Evolutionary conservation across 2,113 vertebrate species (phyloP), one percentile per base, ranked within the genome.

Genomic region (Lophochroa leadbeateri): DNA sequence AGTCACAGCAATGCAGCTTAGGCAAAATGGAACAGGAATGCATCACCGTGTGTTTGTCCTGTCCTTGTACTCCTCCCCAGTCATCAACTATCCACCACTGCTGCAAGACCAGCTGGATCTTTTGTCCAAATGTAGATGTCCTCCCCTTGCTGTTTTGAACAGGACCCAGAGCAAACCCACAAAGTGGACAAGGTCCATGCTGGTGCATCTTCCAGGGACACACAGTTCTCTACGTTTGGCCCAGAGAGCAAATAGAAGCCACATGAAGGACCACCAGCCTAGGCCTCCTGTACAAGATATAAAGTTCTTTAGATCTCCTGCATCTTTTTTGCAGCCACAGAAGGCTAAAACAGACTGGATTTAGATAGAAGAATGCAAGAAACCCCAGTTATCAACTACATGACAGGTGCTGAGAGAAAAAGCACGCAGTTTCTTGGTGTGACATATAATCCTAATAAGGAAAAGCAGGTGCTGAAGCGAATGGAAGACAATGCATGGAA

Each of bases 1-100:
- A n/a, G 17, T 39, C 35, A 31, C 4, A 2, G 33, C 37, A 60
- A 4, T 0, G 4, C 9, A 33, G 16, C 58, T 84, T 0, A 0
- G 14, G n/a, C 20, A 43, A 33, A 33, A 2, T 43, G 7, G 24
- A 46, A 53, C 9, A 31, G 18, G 63, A 86, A 75, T 3, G 9
- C 10, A 55, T 19, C 2, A 1, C 15, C 15, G 8, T 1, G 28
- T 7, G 3, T 35, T 61, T 52, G 28, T 24, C 20, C 41, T 61
- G 16, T 44, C n/a, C 61, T 49, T 67, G 5, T 72, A 31, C 8
- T 80, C n/a, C 47, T 58, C 17, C 60, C 17, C 25, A 53, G 24
- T 9, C 43, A 80, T 10, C 7, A 53, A 28, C 35, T 37, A 5
- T 17, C 28, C 33, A 31, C 60, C 63, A 57, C 23, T 21, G 33